These are phyloP conservation scores for Lutraria rhynchaena DNA, from an alignment of 1,140 invertebrate species.

Conservation along the genomic window DNA sequence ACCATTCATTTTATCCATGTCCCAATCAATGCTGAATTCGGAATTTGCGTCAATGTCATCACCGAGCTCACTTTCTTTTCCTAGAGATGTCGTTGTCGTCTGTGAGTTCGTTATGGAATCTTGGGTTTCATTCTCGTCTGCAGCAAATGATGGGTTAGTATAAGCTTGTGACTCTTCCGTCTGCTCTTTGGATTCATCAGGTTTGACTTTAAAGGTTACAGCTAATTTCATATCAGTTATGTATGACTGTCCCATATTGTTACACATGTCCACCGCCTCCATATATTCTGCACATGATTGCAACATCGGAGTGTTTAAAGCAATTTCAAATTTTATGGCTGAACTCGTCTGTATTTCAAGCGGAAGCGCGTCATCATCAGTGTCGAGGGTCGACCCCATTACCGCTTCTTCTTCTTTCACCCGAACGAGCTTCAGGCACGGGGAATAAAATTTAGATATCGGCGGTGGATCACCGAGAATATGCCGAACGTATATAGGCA, in stretches of 20 bases:
- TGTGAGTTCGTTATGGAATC: conserved; percentile 27
- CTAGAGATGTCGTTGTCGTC: conserved; percentile 36
- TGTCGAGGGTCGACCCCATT: conserved; percentile 54
- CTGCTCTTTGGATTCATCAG: neutral
- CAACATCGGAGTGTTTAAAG: conserved; percentile 49
- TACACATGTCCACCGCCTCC: conserved; percentile 52
- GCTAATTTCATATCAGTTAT: conserved; percentile 58
- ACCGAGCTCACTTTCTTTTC: conserved; percentile 42
- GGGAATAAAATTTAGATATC: conserved; percentile 50
- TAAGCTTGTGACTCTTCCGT: neutral
- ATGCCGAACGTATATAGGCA: conserved; percentile 53
- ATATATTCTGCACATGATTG: conserved; percentile 46
- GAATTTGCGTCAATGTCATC: conserved; percentile 55
- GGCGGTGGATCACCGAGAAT: conserved; percentile 57
- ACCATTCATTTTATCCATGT: conserved; percentile 6
- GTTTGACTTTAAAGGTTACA: conserved; percentile 30
- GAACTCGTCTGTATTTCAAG: conserved; percentile 53
- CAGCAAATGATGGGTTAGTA: conserved; percentile 39
- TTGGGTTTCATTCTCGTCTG: conserved; percentile 35
- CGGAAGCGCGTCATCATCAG: conserved; percentile 43
- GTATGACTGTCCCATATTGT: conserved; percentile 35
- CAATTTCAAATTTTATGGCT: conserved; percentile 52
- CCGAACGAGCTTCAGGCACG: conserved; percentile 43
- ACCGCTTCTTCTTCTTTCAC: conserved; percentile 55
- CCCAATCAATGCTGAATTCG: conserved; percentile 54